Percentiles rank a stretch among this genome's conserved stretches.
phyloP scores from a whole-genome alignment of 2,888 invertebrate species.

The Drosophila neotestacea region DNA sequence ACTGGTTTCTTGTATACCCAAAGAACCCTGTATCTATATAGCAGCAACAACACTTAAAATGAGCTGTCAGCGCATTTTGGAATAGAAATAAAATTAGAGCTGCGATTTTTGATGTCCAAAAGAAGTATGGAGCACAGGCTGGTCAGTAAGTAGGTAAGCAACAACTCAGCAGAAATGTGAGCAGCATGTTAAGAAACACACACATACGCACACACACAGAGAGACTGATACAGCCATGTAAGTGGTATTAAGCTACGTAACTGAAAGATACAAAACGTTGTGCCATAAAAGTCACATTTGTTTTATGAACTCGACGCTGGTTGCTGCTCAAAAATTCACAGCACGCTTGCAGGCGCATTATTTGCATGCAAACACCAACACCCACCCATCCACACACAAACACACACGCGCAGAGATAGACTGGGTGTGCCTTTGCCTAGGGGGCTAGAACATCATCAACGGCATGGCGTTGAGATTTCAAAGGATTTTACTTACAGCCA shows the following conservation, averaged over 20 bases:
- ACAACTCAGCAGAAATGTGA: constrained; percentile 71
- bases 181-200: constrained; percentile 33
- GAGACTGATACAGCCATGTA: constrained; percentile 9
- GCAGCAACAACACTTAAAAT: constrained; percentile 13
- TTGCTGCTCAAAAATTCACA: constrained; percentile 68
- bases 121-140: constrained; percentile 13
- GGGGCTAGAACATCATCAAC: constrained; percentile 37
- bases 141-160: constrained; percentile 53
- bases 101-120: constrained; percentile 65
- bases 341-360: constrained; percentile 73
- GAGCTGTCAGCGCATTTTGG: constrained; percentile 33
- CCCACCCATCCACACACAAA: constrained; percentile 14
- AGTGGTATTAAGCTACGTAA: constrained; percentile 55
- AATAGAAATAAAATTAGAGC: constrained; percentile 72
- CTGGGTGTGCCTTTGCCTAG: constrained; percentile 7
- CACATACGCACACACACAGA: background rate
- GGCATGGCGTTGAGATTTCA: constrained; percentile 30
- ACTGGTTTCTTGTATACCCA: background rate
- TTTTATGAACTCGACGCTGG: constrained; percentile 55
- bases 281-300: constrained; percentile 65
- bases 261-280: constrained; percentile 50
- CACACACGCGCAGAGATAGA: background rate
- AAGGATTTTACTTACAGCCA: constrained; percentile 52
- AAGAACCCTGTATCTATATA: constrained; percentile 44
- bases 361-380: constrained; percentile 60